These are phyloP conservation scores for Lepus townsendii DNA, from an alignment of 2,797 vertebrate species.

Conservation along the genomic window DNA sequence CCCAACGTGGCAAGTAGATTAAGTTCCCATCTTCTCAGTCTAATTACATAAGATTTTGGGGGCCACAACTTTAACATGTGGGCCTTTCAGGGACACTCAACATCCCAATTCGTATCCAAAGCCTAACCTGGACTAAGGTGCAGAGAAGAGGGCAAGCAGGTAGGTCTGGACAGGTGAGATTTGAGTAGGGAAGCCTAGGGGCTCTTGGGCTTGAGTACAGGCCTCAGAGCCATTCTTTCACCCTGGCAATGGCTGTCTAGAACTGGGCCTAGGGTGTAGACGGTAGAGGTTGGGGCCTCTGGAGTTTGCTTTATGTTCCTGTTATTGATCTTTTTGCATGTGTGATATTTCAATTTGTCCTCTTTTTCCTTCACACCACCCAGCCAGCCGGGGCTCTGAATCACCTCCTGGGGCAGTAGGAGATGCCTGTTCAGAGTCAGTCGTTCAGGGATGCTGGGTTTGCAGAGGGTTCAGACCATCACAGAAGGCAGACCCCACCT, in stretches of 20 bases:
- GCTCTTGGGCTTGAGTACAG: neutral
- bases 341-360: neutral
- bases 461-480: neutral
- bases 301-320: neutral
- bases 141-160: neutral
- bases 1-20: no score
- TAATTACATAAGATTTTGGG: no score
- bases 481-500: fast-evolving
- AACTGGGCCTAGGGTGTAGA: neutral
- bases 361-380: neutral
- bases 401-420: neutral
- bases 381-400: no score
- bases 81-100: no score
- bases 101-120: no score
- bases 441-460: neutral
- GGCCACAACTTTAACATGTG: no score
- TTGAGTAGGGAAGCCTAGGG: neutral
- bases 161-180: neutral
- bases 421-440: neutral
- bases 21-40: no score
- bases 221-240: neutral
- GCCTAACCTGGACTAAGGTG: neutral
- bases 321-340: neutral
- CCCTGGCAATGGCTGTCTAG: neutral
- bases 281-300: neutral